Evolutionary conservation across 2,113 vertebrate species (phyloP).

Genomic region (Limanda limanda): DNA sequence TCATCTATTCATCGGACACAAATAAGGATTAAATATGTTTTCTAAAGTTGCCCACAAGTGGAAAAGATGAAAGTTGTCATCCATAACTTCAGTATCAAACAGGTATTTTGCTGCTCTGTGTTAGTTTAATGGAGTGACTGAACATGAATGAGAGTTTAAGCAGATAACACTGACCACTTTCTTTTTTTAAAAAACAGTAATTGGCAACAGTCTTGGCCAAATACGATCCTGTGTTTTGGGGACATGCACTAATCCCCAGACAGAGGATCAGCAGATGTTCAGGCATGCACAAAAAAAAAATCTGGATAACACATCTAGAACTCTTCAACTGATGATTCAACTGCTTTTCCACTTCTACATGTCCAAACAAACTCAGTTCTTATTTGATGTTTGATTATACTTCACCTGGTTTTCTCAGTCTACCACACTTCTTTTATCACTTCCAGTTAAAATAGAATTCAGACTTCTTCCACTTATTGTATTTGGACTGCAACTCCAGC

Average conservation of each 20-base stretch:
- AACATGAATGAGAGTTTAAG: neutral
- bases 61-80: neutral
- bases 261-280: constrained; percentile 44
- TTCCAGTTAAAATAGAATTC: too few species aligned
- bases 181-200: constrained; percentile 21
- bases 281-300: neutral
- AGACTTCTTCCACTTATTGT: too few species aligned
- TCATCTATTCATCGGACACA: too few species aligned
- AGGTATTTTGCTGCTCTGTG: neutral
- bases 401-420: too few species aligned
- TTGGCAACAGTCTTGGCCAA: constrained; percentile 17
- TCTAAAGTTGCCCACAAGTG: neutral
- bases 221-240: constrained; percentile 37
- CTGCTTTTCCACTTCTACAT: neutral
- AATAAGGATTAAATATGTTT: neutral
- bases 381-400: too few species aligned
- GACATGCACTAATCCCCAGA: constrained; percentile 49
- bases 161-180: neutral
- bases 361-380: neutral
- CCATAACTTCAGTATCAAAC: neutral
- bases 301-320: neutral
- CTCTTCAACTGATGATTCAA: neutral
- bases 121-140: neutral
- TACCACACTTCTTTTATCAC: too few species aligned
- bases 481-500: too few species aligned